Base-by-base conservation (phyloP, 1,140 invertebrate genomes). In the Achroia grisella region DNA sequence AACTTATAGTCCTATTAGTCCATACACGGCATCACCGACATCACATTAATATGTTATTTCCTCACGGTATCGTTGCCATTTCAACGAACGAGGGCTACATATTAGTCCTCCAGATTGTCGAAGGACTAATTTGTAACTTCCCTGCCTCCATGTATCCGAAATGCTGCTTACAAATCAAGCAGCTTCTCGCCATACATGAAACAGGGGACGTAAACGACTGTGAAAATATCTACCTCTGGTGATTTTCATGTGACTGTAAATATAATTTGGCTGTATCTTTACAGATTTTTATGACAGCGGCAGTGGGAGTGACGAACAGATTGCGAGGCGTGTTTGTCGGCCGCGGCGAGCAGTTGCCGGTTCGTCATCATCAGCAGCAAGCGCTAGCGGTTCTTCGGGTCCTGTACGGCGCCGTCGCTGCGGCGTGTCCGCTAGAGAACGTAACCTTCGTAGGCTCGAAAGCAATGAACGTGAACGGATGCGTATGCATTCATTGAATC, bases 401-500 rank as follows among this genome's bases (percentile, higher is more conserved):
- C 66, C 68, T 1, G 72, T 69, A 9, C 63, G 76, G 0, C 71
- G 89, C 11, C 79, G 89, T 42, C 73, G 89, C 27, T 86, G 88
- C 23, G 89, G 90, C 1, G 87, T 93, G 30, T 93, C 89, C 47
- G 93, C 93, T 0, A 79, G 94, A 45, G 95, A 97, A 70, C 89
- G 93, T 62, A 96, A 95, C 69, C 87, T 96, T 36, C 87, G 95
- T 48, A 87, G 95, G 56, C 87, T 97, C 46, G 95, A 97, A 82
- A 96, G 94, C 79, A 97, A 97, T 73, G 94, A 97, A 80, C 87
- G 95, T 43, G 95, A 97, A 84, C 87, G 95, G 47, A 94, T 95
- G 91, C 89, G 95, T 53, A 97, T 97, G 95, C 95, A 97, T 82
- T 93, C 93, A 31, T 87, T 97, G 34, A 97, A 97, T 71, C 93